phyloP scores from a whole-genome alignment of 1,140 invertebrate genomes.

The Paraescarpia echinospica region DNA sequence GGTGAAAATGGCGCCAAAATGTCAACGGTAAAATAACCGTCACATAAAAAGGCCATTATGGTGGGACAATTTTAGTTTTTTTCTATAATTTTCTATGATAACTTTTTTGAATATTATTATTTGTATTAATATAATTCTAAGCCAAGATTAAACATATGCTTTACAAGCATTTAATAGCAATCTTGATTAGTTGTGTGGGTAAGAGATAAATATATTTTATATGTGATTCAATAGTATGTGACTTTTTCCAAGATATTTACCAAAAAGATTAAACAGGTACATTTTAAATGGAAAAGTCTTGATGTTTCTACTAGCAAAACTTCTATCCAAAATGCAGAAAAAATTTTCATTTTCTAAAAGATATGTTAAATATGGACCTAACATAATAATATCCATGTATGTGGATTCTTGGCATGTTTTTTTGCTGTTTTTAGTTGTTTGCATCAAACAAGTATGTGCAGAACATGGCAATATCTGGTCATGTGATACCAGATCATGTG shows the following conservation, averaged over 20 bases:
- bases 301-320: neutral
- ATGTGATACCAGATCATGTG: neutral
- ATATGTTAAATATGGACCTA: neutral
- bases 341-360: neutral
- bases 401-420: neutral
- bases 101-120: no score
- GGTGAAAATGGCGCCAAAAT: neutral
- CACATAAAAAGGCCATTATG: neutral
- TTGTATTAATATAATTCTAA: no score
- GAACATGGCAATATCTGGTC: neutral
- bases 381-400: neutral
- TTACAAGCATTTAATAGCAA: no score
- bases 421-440: neutral
- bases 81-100: no score
- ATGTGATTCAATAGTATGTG: neutral
- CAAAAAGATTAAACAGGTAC: neutral
- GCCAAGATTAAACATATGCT: no score
- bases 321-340: neutral
- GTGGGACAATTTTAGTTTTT: no score
- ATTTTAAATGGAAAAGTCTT: neutral
- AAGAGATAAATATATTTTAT: neutral
- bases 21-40: neutral
- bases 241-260: neutral
- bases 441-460: neutral
- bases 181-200: no score